Conservation (phyloP, 2,888 invertebrate genomes). For the Caenorhabditis uteleia region DNA sequence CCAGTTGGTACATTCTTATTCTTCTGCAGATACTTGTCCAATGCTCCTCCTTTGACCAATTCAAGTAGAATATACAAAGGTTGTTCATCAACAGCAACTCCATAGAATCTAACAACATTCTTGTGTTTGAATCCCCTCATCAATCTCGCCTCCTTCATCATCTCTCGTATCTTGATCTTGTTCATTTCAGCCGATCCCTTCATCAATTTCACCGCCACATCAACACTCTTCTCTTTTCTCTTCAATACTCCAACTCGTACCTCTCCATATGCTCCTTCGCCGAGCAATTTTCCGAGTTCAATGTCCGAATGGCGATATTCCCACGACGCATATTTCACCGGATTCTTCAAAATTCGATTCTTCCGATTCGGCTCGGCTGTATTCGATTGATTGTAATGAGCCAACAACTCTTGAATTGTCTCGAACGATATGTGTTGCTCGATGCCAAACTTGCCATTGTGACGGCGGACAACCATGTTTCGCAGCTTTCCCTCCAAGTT, state of each 20-base stretch:
- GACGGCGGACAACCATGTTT: slow-evolving; percentile 6
- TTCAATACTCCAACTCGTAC: slow-evolving; percentile 27
- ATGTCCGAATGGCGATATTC: slow-evolving; percentile 36
- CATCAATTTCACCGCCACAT: slow-evolving; percentile 42
- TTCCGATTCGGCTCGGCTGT: neutral
- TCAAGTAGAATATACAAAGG: slow-evolving; percentile 44
- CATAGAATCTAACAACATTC: slow-evolving; percentile 42
- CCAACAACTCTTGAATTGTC: neutral
- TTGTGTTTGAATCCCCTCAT: slow-evolving; percentile 35
- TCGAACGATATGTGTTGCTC: neutral
- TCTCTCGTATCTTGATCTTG: slow-evolving; percentile 41
- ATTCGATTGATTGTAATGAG: slow-evolving; percentile 1
- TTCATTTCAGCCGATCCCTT: slow-evolving; percentile 21
- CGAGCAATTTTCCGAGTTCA: slow-evolving; percentile 25
- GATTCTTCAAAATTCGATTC: slow-evolving; percentile 13
- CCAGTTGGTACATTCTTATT: slow-evolving; percentile 6
- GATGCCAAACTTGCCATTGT: slow-evolving; percentile 3
- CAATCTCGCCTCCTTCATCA: slow-evolving; percentile 49
- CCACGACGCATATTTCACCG: slow-evolving; percentile 25
- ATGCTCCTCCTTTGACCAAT: slow-evolving; percentile 28
- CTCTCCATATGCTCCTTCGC: slow-evolving; percentile 45
- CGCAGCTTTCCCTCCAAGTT: too few relatives aligned
- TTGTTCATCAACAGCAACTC: slow-evolving; percentile 44
- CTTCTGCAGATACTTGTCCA: slow-evolving; percentile 14
- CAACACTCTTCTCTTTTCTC: slow-evolving; percentile 15